Evolutionary conservation across 2,113 vertebrate species (phyloP).

Genomic region (Prinia subflava): DNA sequence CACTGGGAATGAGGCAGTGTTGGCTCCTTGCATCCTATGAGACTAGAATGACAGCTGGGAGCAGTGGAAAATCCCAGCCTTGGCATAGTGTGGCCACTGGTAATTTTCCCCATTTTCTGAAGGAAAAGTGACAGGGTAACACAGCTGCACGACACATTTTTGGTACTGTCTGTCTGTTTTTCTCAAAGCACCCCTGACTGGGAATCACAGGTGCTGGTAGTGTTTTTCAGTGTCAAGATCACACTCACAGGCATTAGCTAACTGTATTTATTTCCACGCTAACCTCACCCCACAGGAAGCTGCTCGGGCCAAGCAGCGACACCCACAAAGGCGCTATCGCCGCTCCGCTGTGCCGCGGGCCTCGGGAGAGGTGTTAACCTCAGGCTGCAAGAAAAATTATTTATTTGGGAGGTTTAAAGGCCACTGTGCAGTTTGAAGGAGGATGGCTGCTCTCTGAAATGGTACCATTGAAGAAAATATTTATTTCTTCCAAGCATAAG

Average conservation of each 20-base stretch:
- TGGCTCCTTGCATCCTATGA: background rate
- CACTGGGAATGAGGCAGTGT: background rate
- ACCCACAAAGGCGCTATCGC: background rate
- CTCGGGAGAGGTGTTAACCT: background rate
- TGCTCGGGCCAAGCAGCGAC: background rate
- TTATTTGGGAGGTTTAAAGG: background rate
- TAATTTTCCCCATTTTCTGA: background rate
- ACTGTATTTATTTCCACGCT: background rate
- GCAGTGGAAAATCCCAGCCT: background rate
- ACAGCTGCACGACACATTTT: background rate
- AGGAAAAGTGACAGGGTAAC: background rate
- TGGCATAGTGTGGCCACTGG: background rate
- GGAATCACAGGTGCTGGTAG: background rate
- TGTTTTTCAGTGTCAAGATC: background rate
- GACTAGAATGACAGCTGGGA: background rate
- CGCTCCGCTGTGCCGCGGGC: rapidly evolving
- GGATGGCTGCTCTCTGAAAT: background rate
- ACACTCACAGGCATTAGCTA: background rate
- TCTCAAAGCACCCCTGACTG: background rate
- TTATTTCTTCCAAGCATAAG: background rate
- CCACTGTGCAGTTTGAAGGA: background rate
- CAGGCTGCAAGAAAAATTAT: background rate
- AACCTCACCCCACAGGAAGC: background rate
- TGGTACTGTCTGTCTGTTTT: background rate
- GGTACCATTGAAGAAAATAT: background rate